Conservation (phyloP, 1,140 invertebrate genomes). For the Dolichoris vasculosae region DNA sequence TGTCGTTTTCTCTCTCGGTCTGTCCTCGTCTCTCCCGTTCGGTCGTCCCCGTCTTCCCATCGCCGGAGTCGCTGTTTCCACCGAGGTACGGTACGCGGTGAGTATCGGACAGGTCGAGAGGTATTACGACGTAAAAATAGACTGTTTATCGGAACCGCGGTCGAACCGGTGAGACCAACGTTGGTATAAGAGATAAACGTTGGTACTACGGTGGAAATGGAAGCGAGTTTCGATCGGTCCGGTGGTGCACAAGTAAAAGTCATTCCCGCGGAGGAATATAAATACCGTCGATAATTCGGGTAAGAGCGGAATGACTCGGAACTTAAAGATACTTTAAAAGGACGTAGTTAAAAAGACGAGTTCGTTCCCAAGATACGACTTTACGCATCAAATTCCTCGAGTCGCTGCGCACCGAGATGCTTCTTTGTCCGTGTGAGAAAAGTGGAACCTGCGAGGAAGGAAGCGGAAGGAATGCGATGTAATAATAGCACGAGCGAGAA, state of each 20-base stretch:
- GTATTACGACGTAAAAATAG: constrained; percentile 16
- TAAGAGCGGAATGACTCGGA: not conserved
- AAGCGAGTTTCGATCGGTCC: too few relatives aligned
- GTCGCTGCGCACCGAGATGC: not conserved
- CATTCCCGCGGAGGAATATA: too few relatives aligned
- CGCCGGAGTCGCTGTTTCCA: not conserved
- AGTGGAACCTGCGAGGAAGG: not conserved
- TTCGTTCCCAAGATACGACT: not conserved
- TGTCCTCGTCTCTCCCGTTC: not conserved
- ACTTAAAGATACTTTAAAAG: not conserved
- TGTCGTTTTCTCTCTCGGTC: not conserved
- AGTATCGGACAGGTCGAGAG: not conserved
- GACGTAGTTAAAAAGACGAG: too few relatives aligned
- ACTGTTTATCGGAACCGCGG: constrained; percentile 4
- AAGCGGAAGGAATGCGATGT: constrained; percentile 6
- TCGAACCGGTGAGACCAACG: not conserved
- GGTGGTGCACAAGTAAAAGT: too few relatives aligned
- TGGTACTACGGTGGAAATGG: too few relatives aligned
- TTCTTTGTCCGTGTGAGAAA: not conserved
- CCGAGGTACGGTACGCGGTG: not conserved
- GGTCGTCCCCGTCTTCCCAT: not conserved
- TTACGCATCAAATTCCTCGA: not conserved
- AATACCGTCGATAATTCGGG: too few relatives aligned
- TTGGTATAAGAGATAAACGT: not conserved
- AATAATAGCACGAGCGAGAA: constrained; percentile 3